Base-by-base conservation (phyloP, 2,888 invertebrate genomes). In the Phorcus lineatus region DNA sequence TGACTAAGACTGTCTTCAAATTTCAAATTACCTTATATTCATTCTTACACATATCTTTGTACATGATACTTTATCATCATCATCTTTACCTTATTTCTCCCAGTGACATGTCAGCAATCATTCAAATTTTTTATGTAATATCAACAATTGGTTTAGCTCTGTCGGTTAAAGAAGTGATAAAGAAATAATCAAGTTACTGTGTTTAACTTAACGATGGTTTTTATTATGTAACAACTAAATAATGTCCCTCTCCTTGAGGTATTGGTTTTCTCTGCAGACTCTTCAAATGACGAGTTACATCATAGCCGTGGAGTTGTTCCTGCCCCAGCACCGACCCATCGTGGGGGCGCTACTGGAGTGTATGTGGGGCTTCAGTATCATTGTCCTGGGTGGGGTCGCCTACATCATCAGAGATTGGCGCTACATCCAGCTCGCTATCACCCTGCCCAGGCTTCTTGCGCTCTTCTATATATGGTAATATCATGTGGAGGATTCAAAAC, bases 331-430 rank as follows among this genome's bases (percentile, higher is more conserved):
- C 76, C 92, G 94, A 17, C 94, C 94, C 7, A 87, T 93, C 74
- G 94, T 94, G 0, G 94, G 94, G 3, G 92, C 94, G 57, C 89
- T 93, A 53, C 92, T 94, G 88, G 94, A 94, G 85, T 90, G 94
- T 55, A 93, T 93, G 81, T 94, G 94, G 94, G 93, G 94, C 0
- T 80, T 94, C 6, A 94, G 94, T 40, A 91, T 94, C 52, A 89
- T 93, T 54, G 85, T 94, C 47, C 88, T 94, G n/a, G 94, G 94
- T 4, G 90, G 90, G 0, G 86, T 94, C 40, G 93, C 94, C 52
- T 94, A 94, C 84, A 88, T 92, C 16, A 91, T 95, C 57, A 92
- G 93, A 16, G 93, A 94, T 86, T 95, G 95, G 95, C 91, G 94
- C 55, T 91, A 94, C 78, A 92, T 95, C 13, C 94, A 95, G 85